Base-by-base conservation (phyloP, 2,797 vertebrate genomes). In the Acridotheres tristis region DNA sequence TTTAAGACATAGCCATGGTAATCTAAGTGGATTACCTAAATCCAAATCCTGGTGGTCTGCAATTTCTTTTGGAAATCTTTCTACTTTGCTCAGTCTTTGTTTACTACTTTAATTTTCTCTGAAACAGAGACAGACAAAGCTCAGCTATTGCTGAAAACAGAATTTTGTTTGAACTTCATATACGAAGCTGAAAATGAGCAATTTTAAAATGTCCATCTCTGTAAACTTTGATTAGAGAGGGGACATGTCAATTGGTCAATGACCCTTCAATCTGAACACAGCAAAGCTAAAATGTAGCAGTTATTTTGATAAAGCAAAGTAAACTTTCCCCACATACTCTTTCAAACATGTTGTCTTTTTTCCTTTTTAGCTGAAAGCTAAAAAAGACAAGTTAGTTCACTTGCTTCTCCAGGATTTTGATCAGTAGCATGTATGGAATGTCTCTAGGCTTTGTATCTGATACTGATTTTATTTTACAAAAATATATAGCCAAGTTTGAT, bases 21-120 rank as follows among this genome's bases (percentile, higher is more conserved):
- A 98, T 98, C 97, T 98, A 98, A 98, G 95, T 98, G 97, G 98
- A 98, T 98, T 98, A 98, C 91, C 88, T 97, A 97, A 98, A 98
- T 98, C 97, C 97, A 97, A 98, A 98, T 98, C 97, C 97, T 89
- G 94, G 94, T 97, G 96, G 97, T 98, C 96, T 97, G 91, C 91
- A 97, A 85, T 98, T 98, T 98, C 96, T 98, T 98, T 96, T 93
- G 94, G 92, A 97, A 97, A 96, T 96, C 94, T 97, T 94, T 95
- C 91, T 96, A 90, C 87, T 96, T 93, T 91, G 51, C 76, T 91
- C 87, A 92, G 89, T 96, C 95, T 97, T 97, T 98, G 83, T 97
- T 96, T 97, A 94, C 96, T 93, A 90, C 71, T 94, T 89, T 83
- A 97, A 94, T 96, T 92, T 94, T 92, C 79, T 95, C 11, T 91